Percentiles rank a stretch among this genome's conserved stretches.
These are phyloP conservation scores for Protonemura montana DNA, from an alignment of 2,888 invertebrate species.

Conservation along the genomic window DNA sequence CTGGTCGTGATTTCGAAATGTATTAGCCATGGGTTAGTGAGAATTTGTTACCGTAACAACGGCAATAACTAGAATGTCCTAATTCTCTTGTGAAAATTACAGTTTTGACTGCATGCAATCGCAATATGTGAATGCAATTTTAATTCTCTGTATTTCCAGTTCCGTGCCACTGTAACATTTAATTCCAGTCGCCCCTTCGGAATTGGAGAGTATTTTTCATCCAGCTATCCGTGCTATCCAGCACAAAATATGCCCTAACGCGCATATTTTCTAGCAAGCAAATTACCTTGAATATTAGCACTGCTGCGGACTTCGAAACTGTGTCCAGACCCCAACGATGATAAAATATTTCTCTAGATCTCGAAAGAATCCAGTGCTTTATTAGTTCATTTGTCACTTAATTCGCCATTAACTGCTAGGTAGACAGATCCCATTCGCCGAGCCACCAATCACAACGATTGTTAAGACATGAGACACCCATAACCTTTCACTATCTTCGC, in stretches of 20 bases:
- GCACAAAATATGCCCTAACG: neutral
- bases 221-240: no score
- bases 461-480: neutral
- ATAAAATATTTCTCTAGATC: neutral
- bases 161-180: neutral
- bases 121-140: neutral
- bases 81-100: neutral
- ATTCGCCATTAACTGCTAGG: neutral
- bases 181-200: neutral
- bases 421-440: neutral
- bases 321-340: neutral
- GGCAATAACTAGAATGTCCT: neutral
- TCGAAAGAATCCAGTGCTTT: neutral
- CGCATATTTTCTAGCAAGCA: neutral
- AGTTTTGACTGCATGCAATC: neutral
- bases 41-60: neutral
- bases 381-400: neutral
- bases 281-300: neutral
- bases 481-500: slow-evolving; percentile 30
- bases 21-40: neutral
- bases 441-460: neutral
- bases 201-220: neutral
- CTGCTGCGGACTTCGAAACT: neutral
- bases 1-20: neutral
- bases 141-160: neutral